Conservation (phyloP, 2,888 invertebrate species). For the Dolichopus griseipennis region DNA sequence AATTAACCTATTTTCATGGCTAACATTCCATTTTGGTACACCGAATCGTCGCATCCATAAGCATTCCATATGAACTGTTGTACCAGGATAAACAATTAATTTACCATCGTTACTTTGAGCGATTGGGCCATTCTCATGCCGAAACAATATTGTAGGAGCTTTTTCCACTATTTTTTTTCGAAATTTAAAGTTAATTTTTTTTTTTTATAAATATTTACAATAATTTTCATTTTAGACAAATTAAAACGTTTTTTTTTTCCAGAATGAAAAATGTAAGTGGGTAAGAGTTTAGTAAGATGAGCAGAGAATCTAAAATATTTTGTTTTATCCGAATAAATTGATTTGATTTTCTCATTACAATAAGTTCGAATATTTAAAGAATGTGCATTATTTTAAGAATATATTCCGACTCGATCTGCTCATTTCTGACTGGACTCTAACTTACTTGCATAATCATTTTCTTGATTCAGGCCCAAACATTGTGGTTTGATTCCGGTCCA, state of each 20-base stretch:
- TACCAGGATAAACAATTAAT: conserved; percentile 75
- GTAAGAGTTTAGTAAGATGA: conserved; percentile 1
- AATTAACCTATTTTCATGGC: conserved; percentile 50
- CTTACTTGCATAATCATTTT: conserved; percentile 77
- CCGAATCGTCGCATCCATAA: conserved; percentile 80
- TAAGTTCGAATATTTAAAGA: not conserved
- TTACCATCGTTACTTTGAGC: conserved; percentile 81
- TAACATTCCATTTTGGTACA: conserved; percentile 75
- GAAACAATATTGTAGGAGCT: conserved; percentile 73
- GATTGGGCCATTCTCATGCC: conserved; percentile 73
- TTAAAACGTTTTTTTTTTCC: not conserved
- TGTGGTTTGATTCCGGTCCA: conserved; percentile 73
- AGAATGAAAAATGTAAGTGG: not conserved
- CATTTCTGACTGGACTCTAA: conserved; percentile 22
- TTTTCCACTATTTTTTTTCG: conserved; percentile 58
- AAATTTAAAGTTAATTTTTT: not conserved
- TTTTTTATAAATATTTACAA: not conserved
- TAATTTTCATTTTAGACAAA: not conserved
- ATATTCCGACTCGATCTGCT: not conserved
- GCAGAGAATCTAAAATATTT: not conserved
- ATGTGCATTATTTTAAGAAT: not conserved
- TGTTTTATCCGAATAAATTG: not conserved
- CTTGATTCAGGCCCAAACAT: conserved; percentile 74
- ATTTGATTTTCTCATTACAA: not conserved
- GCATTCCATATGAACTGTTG: conserved; percentile 79